Conservation (phyloP, 2,888 invertebrate genomes). For the Drosophila neonasuta region DNA sequence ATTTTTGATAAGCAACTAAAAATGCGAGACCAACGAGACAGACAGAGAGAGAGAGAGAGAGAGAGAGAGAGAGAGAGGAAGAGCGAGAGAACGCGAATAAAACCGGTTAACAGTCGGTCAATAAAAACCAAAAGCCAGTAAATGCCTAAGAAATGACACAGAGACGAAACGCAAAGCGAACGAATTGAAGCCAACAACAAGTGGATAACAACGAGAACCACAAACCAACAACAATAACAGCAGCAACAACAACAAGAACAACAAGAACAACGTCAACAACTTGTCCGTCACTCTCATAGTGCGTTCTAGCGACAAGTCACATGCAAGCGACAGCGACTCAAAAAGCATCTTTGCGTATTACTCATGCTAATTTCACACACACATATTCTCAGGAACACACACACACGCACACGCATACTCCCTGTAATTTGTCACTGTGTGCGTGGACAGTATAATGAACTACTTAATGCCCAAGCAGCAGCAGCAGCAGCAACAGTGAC, state of each 20-base stretch:
- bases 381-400: background rate
- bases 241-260: slow-evolving; percentile 15
- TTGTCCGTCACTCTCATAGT: slow-evolving; percentile 46
- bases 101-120: slow-evolving; percentile 62
- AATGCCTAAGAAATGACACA: slow-evolving; percentile 70
- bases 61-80: background rate
- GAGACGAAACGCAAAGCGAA: slow-evolving; percentile 24
- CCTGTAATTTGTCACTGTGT: slow-evolving; percentile 22
- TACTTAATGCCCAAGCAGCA: slow-evolving; percentile 58
- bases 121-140: slow-evolving; percentile 64
- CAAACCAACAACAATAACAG: slow-evolving; percentile 20
- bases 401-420: slow-evolving; percentile 13
- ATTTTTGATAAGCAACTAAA: slow-evolving; percentile 50
- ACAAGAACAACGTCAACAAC: slow-evolving; percentile 12
- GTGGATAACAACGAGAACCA: slow-evolving; percentile 44
- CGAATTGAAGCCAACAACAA: slow-evolving; percentile 61
- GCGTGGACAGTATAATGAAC: slow-evolving; percentile 65
- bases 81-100: slow-evolving; percentile 12
- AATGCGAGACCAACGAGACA: slow-evolving; percentile 28
- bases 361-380: slow-evolving; percentile 61
- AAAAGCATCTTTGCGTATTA: slow-evolving; percentile 55
- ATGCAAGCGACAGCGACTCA: slow-evolving; percentile 27
- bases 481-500: slow-evolving; percentile 3
- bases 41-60: background rate
- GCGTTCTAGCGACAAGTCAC: slow-evolving; percentile 33